Evolutionary conservation across 2,888 invertebrate genomes (phyloP).

Genomic region (Heliconius aoede): DNA sequence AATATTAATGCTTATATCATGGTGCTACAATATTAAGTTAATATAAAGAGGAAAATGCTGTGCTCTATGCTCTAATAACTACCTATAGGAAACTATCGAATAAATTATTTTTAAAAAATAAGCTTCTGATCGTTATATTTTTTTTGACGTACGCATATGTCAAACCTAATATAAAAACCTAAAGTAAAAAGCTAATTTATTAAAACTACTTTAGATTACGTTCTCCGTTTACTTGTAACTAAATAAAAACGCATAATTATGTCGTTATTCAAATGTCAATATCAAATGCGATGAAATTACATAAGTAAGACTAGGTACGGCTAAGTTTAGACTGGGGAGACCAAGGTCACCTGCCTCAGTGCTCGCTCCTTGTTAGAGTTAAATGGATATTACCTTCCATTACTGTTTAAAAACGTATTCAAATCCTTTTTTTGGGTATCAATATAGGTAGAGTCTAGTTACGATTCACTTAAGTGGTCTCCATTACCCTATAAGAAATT

Average conservation of each 20-base stretch:
- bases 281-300: constrained; percentile 43
- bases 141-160: background rate
- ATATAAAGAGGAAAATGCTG: background rate
- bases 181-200: background rate
- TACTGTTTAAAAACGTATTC: constrained; percentile 10
- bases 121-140: background rate
- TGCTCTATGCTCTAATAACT: background rate
- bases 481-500: background rate
- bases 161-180: background rate
- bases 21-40: background rate
- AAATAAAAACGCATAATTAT: constrained; percentile 66
- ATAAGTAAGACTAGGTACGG: constrained; percentile 49
- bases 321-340: constrained; percentile 66
- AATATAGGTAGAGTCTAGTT: background rate
- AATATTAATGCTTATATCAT: no score
- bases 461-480: background rate
- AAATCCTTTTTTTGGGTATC: constrained; percentile 24
- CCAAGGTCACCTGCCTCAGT: constrained; percentile 80
- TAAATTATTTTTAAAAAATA: background rate
- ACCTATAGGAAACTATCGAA: background rate
- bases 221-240: background rate
- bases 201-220: background rate
- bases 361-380: constrained; percentile 60
- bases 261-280: constrained; percentile 64
- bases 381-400: constrained; percentile 57